These are phyloP conservation scores for Boloria selene DNA, from an alignment of 2,888 invertebrate species.

Conservation along the genomic window DNA sequence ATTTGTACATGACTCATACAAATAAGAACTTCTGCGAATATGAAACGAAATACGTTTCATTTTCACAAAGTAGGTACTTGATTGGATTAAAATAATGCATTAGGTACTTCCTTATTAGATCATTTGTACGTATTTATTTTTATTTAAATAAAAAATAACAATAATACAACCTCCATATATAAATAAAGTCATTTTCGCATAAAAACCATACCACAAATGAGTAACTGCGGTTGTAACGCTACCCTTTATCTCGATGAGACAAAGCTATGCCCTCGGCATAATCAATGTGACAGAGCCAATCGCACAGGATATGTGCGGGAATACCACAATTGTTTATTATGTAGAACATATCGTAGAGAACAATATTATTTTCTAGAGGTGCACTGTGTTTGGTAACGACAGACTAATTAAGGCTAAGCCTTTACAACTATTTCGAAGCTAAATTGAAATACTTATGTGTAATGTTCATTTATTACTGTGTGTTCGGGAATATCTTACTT, in stretches of 20 bases:
- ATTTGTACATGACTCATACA: too few relatives aligned
- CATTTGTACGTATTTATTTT: background rate
- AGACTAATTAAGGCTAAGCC: too few relatives aligned
- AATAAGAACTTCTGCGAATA: too few relatives aligned
- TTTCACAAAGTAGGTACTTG: too few relatives aligned
- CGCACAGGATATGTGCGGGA: conserved; percentile 16
- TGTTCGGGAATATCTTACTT: too few relatives aligned
- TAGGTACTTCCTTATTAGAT: too few relatives aligned
- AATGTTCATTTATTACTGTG: too few relatives aligned
- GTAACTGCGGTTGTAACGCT: conserved; percentile 18
- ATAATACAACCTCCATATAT: background rate
- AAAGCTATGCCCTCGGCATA: conserved; percentile 21
- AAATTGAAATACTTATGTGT: too few relatives aligned
- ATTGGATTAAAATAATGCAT: too few relatives aligned
- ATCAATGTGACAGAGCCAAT: conserved; percentile 26
- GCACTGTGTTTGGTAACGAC: too few relatives aligned
- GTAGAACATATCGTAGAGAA: conserved; percentile 10
- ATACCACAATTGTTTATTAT: conserved; percentile 17
- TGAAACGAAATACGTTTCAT: too few relatives aligned
- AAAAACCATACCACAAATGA: conserved; percentile 20
- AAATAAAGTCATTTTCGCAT: conserved; percentile 10
- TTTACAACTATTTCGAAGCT: too few relatives aligned
- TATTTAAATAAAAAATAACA: conserved; percentile 5
- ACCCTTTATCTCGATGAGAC: conserved; percentile 15
- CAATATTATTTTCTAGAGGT: conserved; percentile 7